Conservation (phyloP, 2,113 vertebrate genomes). For the Tapirus terrestris region DNA sequence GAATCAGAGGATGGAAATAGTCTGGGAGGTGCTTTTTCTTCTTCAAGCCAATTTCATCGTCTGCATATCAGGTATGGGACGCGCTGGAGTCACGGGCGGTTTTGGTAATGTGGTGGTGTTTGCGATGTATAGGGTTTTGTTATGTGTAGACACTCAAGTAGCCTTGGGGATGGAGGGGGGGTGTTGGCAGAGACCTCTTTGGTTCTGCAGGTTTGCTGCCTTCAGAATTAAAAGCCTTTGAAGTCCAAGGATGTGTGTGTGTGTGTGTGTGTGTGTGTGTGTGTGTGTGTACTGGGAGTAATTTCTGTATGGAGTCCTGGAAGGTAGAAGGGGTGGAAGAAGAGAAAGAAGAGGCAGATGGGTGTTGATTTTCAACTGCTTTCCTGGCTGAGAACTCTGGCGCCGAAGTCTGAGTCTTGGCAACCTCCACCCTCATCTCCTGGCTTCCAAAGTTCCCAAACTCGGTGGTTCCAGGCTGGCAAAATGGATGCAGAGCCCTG, state of each 20-base stretch:
- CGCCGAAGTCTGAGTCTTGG: conserved; percentile 62
- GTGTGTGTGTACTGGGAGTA: not conserved
- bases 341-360: conserved; percentile 46
- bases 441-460: conserved; percentile 84
- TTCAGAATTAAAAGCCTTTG: conserved; percentile 6
- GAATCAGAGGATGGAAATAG: conserved; percentile 97
- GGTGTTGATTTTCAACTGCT: conserved; percentile 72
- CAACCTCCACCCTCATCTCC: conserved; percentile 26
- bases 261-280: not conserved
- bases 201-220: conserved; percentile 8
- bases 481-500: conserved; percentile 52
- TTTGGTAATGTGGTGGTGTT: not conserved
- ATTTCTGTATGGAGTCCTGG: conserved; percentile 30
- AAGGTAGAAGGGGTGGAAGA: not conserved
- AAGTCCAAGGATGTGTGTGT: not conserved
- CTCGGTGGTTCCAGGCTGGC: conserved; percentile 49
- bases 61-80: conserved; percentile 95
- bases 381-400: conserved; percentile 72
- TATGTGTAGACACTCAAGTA: not conserved
- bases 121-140: conserved; percentile 2
- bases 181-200: not conserved
- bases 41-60: conserved; percentile 98
- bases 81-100: conserved; percentile 22
- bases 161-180: not conserved
- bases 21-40: conserved; percentile 98